Conservation (phyloP, 2,797 vertebrate genomes). For the Anabas testudineus region DNA sequence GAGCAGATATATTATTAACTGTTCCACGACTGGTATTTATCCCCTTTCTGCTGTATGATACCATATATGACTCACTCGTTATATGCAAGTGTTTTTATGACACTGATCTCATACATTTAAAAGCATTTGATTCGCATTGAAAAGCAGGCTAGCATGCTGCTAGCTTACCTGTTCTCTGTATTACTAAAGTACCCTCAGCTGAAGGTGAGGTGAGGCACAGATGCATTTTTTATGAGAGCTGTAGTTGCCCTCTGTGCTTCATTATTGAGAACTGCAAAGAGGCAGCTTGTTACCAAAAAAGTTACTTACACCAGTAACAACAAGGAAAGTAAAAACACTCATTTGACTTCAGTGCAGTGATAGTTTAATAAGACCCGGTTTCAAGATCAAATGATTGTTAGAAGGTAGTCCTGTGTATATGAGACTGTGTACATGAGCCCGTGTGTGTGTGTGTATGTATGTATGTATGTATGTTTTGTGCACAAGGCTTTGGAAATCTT, state of each 20-base stretch:
- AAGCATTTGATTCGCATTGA: background rate
- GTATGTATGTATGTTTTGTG: constrained; percentile 20
- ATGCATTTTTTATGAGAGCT: constrained; percentile 72
- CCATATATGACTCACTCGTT: background rate
- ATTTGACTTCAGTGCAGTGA: background rate
- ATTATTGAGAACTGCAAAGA: constrained; percentile 73
- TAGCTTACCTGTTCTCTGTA: constrained; percentile 14
- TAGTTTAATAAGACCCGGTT: background rate
- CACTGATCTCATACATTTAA: constrained; percentile 19
- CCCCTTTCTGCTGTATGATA: background rate
- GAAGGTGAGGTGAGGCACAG: constrained; percentile 41
- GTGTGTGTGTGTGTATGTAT: constrained; percentile 26
- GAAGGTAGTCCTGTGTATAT: background rate
- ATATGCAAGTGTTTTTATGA: constrained; percentile 9
- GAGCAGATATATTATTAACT: background rate
- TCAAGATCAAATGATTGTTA: background rate
- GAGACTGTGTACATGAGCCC: background rate
- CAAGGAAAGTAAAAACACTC: constrained; percentile 13
- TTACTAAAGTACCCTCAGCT: constrained; percentile 39
- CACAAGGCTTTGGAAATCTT: constrained; percentile 10
- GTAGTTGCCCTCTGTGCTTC: constrained; percentile 62
- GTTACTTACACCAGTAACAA: constrained; percentile 60
- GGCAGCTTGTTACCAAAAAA: constrained; percentile 58
- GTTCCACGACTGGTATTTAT: background rate
- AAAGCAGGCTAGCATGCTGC: constrained; percentile 24